A percentile compares a stretch with the other conserved stretches of the same genome.
These are phyloP conservation scores for Drosophila pseudoananassae DNA, from an alignment of 1,140 invertebrate species.

Conservation along the genomic window DNA sequence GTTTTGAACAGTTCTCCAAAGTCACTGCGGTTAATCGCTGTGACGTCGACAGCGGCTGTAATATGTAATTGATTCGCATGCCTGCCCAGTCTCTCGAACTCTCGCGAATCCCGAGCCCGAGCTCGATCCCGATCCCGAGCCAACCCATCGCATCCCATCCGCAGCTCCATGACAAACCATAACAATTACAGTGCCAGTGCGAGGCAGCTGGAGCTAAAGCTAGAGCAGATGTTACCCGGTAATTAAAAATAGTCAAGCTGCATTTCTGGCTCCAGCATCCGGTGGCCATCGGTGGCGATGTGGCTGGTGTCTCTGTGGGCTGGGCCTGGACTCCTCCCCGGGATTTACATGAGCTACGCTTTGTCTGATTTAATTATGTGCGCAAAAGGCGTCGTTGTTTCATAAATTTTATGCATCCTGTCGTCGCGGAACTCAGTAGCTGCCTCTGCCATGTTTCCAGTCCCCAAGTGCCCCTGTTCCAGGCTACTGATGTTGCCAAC, in stretches of 20 bases:
- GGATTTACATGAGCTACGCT: constrained; percentile 77
- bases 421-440: constrained; percentile 54
- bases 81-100: constrained; percentile 20
- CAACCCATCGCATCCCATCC: constrained; percentile 12
- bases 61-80: constrained; percentile 79
- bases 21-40: constrained; percentile 80
- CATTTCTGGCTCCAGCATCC: constrained; percentile 75
- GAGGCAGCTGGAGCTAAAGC: constrained; percentile 44
- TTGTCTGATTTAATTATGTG: constrained; percentile 81
- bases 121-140: not conserved
- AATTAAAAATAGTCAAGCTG: constrained; percentile 82
- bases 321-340: constrained; percentile 12
- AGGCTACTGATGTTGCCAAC: constrained; percentile 3
- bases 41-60: constrained; percentile 59
- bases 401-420: constrained; percentile 81
- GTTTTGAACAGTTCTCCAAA: constrained; percentile 67
- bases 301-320: constrained; percentile 38
- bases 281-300: constrained; percentile 33
- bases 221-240: constrained; percentile 63
- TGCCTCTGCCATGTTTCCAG: constrained; percentile 6
- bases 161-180: constrained; percentile 62
- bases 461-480: not conserved
- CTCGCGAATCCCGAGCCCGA: not conserved
- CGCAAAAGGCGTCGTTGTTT: constrained; percentile 80
- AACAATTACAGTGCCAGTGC: constrained; percentile 68